These are phyloP conservation scores for Phyllostomus discolor DNA, from an alignment of 2,113 vertebrate species.

Conservation along the genomic window DNA sequence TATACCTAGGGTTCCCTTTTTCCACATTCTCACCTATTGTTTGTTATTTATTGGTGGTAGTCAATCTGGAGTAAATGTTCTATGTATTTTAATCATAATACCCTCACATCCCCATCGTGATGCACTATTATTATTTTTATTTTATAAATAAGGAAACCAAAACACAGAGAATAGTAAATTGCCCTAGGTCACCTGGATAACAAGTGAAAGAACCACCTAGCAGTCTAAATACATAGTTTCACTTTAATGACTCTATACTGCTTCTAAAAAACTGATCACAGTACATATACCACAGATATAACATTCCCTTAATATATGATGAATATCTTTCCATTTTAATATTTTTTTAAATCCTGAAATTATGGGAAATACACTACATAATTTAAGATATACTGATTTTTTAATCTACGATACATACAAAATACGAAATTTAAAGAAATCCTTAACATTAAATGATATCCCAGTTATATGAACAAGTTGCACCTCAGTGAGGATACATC, in stretches of 20 bases:
- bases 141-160: slow-evolving; percentile 25
- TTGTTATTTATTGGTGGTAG: too few relatives aligned
- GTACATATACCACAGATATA: background rate
- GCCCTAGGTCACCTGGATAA: background rate
- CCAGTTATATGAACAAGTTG: background rate
- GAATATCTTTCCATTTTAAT: background rate
- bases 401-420: background rate
- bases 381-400: slow-evolving; percentile 28
- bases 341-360: background rate
- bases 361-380: background rate
- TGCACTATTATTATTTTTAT: background rate
- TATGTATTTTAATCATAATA: slow-evolving; percentile 1
- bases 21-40: too few relatives aligned
- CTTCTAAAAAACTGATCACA: background rate
- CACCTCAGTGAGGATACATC: background rate
- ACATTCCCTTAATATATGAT: background rate
- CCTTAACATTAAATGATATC: background rate
- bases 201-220: background rate
- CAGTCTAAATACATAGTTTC: background rate
- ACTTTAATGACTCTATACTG: background rate
- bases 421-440: slow-evolving; percentile 18
- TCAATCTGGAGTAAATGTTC: background rate
- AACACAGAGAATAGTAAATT: background rate
- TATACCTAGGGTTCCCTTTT: too few relatives aligned
- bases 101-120: background rate